Base-by-base conservation (phyloP, 2,888 invertebrate genomes). In the Bombyx huttoni region DNA sequence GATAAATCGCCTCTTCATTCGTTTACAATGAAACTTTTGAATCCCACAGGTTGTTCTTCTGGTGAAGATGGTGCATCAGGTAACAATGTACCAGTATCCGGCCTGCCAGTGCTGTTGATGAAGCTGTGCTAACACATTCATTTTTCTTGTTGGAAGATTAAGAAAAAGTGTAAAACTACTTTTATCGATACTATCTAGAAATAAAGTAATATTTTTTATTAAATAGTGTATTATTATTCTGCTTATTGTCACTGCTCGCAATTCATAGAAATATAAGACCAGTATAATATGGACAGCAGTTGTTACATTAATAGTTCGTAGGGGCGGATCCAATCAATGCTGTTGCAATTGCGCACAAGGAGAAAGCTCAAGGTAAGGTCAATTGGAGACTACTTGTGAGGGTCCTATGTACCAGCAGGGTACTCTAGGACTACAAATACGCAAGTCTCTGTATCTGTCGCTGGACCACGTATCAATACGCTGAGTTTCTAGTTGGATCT, bases 91-190 rank as follows among this genome's bases (percentile, higher is more conserved):
- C 67, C 71, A 40, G 70, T 76, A 12, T 64, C 73, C 49, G 75
- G 74, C 47, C 61, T 81, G 59, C 86, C 87, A 48, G 67, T 85
- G 60, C 56, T 86, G 63, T 73, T 86, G 61, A 82, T 86, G 86
- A 85, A 87, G 69, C 76, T 86, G 49, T 83, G 83, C 68, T 84
- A 56, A 58, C 50, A 58, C 50, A 14, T 24, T 49, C 45, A 52
- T 46, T 50, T 54, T 50, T 54, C 63, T 64, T 67, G 64, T 65
- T 58, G 59, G 70, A 72, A 65, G 62, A 60, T 67, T 78, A 78
- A 79, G 78, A 80, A 81, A 80, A 81, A 79, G 73, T 80, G 78
- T 55, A 75, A 74, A 67, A 72, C 49, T 47, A 24, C 24, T 24
- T 24, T 24, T 24, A 24, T 24, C 24, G 24, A 24, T 24, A 24